A percentile compares a stretch with the other conserved stretches of the same genome.
phyloP scores from a whole-genome alignment of 2,797 vertebrate genomes.

The Tarsius wallacei region DNA sequence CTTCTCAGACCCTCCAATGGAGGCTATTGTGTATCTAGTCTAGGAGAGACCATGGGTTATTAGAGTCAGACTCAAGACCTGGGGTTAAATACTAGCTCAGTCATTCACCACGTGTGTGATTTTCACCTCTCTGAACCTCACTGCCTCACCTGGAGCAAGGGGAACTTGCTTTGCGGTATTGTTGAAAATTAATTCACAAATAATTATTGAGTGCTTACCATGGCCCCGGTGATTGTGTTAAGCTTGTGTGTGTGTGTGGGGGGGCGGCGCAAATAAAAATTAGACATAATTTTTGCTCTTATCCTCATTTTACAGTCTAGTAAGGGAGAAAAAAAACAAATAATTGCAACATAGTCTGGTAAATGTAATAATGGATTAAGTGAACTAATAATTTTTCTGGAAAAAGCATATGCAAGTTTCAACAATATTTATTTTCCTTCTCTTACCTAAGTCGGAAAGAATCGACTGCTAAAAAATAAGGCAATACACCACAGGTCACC shows the following conservation, averaged over 20 bases:
- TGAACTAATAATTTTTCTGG: constrained; percentile 23
- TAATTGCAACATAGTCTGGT: neutral
- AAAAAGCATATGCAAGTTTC: neutral
- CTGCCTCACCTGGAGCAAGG: neutral
- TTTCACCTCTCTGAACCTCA: neutral
- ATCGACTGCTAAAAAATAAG: neutral
- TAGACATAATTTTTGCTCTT: neutral
- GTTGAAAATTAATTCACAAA: neutral
- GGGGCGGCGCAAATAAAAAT: neutral
- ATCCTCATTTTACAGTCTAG: neutral
- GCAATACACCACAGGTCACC: neutral
- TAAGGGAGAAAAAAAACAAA: constrained; percentile 8
- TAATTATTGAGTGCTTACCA: neutral
- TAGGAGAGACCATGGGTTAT: neutral
- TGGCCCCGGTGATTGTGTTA: neutral
- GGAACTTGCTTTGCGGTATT: neutral
- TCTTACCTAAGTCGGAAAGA: constrained; percentile 10
- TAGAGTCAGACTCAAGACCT: neutral
- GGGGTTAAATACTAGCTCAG: neutral
- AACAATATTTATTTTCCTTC: constrained; percentile 23
- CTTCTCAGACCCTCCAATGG: neutral
- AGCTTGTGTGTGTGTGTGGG: neutral
- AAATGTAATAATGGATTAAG: constrained; percentile 30
- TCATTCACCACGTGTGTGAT: neutral
- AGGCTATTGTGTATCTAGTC: neutral